phyloP scores from a whole-genome alignment of 2,113 vertebrate genomes.

The Conger conger region DNA sequence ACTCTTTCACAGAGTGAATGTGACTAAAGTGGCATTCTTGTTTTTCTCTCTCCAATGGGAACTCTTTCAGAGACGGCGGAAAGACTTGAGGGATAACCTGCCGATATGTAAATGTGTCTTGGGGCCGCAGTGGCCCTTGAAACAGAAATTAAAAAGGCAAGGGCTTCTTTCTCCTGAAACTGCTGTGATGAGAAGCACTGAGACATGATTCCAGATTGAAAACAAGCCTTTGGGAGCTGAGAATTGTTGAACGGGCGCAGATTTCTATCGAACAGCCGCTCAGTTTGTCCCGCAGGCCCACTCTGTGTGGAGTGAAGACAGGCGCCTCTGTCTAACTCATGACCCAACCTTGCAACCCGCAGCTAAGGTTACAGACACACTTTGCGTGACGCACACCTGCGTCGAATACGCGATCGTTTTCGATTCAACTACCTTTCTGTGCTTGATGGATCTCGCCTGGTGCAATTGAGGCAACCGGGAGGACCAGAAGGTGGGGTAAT shows the following conservation, averaged over 20 bases:
- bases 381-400: no score
- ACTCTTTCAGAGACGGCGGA: constrained; percentile 12
- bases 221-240: not conserved
- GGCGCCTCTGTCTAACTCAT: not conserved
- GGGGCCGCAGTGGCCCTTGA: not conserved
- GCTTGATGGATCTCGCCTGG: no score
- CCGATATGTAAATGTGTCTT: constrained; percentile 9
- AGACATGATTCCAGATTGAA: not conserved
- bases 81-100: constrained; percentile 20
- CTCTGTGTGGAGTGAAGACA: not conserved
- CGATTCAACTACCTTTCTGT: no score
- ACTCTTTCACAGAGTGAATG: constrained; percentile 15
- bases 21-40: constrained; percentile 20
- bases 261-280: not conserved
- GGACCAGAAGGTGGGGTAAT: no score
- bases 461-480: no score
- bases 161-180: not conserved
- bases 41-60: constrained; percentile 13
- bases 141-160: not conserved
- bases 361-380: not conserved
- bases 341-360: not conserved
- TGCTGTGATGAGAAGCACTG: not conserved
- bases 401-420: no score
- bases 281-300: not conserved
- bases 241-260: not conserved